Evolutionary conservation across 2,113 vertebrate genomes (phyloP), one percentile per base, ranked within the genome.

Genomic region (Capricornis sumatraensis): DNA sequence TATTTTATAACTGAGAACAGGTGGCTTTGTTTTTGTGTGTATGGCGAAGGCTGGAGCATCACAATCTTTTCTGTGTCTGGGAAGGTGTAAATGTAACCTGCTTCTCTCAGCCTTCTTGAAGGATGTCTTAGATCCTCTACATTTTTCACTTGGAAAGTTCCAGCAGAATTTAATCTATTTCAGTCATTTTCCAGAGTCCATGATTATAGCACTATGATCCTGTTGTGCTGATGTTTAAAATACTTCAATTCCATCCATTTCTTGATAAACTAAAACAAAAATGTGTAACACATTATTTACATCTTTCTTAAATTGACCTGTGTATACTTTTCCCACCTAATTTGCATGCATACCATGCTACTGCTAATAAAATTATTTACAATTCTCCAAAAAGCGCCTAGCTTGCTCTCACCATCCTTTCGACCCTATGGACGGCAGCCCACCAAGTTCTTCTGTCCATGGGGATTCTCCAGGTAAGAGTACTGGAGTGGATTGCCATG

Each of bases 131-230:
- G 17, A 88, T 95, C 15, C 23, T 89, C 21, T 84, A 23, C 3
- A 9, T 93, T 88, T 96, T 96, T 96, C 36, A 95, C 33, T 40
- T 89, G 57, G 11, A 95, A 91, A 91, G 2, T 5, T 89, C 43
- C 36, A 94, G 45, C 4, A 91, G 25, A 86, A 94, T 95, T 83
- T 94, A 47, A 60, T 91, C 25, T 47, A 97, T 62, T 95, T 96
- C 43, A 25, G 28, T 86, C 62, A 58, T 52, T 79, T 45, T 96
- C 79, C 45, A 94, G 55, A 67, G 36, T 87, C 33, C 33, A 45
- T 62, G 86, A 71, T 94, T 92, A 79, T 10, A 55, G 21, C 4
- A 58, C 10, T 45, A 36, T 62, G 19, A 76, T 53, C 43, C 17
- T 71, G 7, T 40, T 64, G 47, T 89, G 28, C 43, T 89, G 3